Evolutionary conservation across 2,113 vertebrate species (phyloP).

Genomic region (Myotis brandtii): DNA sequence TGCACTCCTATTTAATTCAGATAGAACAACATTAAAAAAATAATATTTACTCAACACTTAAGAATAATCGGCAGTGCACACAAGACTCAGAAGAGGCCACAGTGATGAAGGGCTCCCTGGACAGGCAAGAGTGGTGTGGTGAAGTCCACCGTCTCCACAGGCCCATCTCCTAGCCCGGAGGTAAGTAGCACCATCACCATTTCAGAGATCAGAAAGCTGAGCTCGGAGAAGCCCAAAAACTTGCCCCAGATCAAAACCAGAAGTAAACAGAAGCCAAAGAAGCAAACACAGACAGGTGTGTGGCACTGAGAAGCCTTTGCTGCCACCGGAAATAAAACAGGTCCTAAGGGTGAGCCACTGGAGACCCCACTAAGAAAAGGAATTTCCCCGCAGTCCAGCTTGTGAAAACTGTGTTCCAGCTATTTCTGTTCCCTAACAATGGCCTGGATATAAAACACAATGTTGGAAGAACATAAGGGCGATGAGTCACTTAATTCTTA

Average conservation of each 20-base stretch:
- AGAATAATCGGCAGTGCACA: not conserved
- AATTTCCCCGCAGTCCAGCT: not conserved
- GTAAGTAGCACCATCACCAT: fast-evolving
- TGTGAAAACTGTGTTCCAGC: not conserved
- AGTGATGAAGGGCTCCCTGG: too few species aligned
- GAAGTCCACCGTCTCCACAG: not conserved
- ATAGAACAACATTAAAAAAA: not conserved
- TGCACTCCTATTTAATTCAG: not conserved
- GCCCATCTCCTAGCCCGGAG: not conserved
- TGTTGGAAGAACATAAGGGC: fast-evolving
- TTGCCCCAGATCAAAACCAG: not conserved
- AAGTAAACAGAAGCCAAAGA: not conserved
- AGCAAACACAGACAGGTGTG: too few species aligned
- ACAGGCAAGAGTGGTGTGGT: fast-evolving
- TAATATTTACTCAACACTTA: not conserved
- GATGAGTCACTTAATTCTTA: not conserved
- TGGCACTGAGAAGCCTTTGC: not conserved
- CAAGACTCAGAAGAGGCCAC: not conserved
- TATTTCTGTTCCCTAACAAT: fast-evolving
- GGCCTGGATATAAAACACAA: not conserved
- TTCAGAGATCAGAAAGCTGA: not conserved
- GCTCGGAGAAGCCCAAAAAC: not conserved
- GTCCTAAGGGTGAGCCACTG: not conserved
- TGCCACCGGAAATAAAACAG: not conserved
- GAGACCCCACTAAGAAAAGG: not conserved